Percentiles rank a stretch among this genome's conserved stretches.
Conservation (phyloP, 2,888 invertebrate genomes). For the Melieria omissa region DNA sequence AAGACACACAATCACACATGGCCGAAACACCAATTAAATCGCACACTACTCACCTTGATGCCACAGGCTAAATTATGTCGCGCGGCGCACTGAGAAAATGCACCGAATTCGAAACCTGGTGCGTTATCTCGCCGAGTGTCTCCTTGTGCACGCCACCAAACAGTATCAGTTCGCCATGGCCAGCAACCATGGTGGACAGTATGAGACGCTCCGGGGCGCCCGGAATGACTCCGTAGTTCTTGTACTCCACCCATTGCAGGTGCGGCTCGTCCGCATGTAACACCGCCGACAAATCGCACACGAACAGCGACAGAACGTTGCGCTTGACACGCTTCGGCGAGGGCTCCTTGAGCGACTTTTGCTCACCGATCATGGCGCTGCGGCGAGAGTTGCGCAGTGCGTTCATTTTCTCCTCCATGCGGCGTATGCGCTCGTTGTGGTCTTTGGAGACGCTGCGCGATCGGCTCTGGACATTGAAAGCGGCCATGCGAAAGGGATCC, state of each 20-base stretch:
- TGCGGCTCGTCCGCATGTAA: slow-evolving; percentile 71
- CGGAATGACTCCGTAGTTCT: slow-evolving; percentile 73
- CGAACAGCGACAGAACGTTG: slow-evolving; percentile 84
- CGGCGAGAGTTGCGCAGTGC: slow-evolving; percentile 64
- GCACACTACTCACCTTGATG: slow-evolving; percentile 9
- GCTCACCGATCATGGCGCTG: slow-evolving; percentile 52
- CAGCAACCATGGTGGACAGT: slow-evolving; percentile 88
- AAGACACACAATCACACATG: no score
- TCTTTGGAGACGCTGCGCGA: slow-evolving; percentile 69
- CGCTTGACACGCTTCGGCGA: slow-evolving; percentile 73
- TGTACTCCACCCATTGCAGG: slow-evolving; percentile 66
- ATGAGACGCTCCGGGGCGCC: slow-evolving; percentile 89
- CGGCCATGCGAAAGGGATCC: slow-evolving; percentile 71
- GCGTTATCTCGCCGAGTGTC: slow-evolving; percentile 72
- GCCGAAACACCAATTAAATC: no score
- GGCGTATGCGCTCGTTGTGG: slow-evolving; percentile 73
- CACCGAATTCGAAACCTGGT: slow-evolving; percentile 81
- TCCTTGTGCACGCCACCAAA: slow-evolving; percentile 96
- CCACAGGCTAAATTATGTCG: slow-evolving; percentile 71
- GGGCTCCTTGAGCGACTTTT: slow-evolving; percentile 58
- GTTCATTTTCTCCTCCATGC: slow-evolving; percentile 74
- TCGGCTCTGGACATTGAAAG: slow-evolving; percentile 68
- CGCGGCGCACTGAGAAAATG: slow-evolving; percentile 80
- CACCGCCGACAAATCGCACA: slow-evolving; percentile 83
- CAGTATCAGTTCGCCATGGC: slow-evolving; percentile 91